Base-by-base conservation (phyloP, 1,140 invertebrate genomes). In the Lordiphosa mommai region DNA sequence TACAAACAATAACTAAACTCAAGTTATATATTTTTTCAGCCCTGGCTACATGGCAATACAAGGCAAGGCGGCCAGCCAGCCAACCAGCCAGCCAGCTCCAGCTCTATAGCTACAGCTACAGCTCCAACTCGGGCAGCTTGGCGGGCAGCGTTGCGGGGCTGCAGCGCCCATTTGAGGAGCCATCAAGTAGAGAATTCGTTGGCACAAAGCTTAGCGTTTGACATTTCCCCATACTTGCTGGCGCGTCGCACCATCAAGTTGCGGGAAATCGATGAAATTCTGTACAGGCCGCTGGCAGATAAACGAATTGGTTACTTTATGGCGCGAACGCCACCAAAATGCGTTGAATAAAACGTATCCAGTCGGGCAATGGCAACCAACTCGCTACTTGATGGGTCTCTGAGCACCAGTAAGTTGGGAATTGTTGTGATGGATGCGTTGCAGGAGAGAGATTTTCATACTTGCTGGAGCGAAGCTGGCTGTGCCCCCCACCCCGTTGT, bases 191-290 rank as follows among this genome's bases (percentile, higher is more conserved):
- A 41, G 41, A 43, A 72, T 82, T 86, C 64, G 40, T 37, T 48
- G 37, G 43, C 69, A 84, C 76, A 65, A 38, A 37, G 61, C 52
- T 43, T 38, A 50, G 61, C 72, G 65, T 88, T 88, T 88, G 87
- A 88, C 87, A 88, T 88, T 65, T 88, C 85, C 61, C 69, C 32
- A 76, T 51, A 86, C 86, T 88, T 88, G 68, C 55, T 88, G 87
- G 87, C 6, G 87, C 87, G 67, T 14, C 64, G 82, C 84, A 8
- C 87, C 79, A 82, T 40, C 61, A 88, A 79, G 65, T 72, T 32
- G 23, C 9, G 3, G n/a, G 29, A 65, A 82, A 86, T 61, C 61
- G 63, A 63, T 51, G 43, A 66, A 67, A 59, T 71, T 67, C 46
- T 48, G 36, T 47, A 5, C 32, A 76, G 56, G 64, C 51, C 44